A percentile compares a stretch with the other conserved stretches of the same genome.
Evolutionary conservation across 2,797 vertebrate species (phyloP).

Genomic region (Falco columbarius): DNA sequence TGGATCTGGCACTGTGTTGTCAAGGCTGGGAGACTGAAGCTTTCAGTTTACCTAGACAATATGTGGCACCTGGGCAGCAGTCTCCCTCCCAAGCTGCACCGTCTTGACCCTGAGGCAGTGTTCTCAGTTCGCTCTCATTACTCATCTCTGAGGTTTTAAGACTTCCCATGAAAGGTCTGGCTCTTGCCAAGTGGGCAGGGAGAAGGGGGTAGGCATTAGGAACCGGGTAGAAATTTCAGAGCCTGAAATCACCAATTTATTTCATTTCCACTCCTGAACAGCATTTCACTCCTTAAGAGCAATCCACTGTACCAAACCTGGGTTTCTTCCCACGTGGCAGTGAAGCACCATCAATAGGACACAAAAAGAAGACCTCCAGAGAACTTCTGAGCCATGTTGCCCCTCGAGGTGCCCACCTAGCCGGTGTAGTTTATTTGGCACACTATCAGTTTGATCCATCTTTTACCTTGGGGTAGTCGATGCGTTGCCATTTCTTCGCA

Average conservation of each 20-base stretch:
- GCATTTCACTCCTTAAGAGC: neutral
- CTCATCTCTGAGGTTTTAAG: neutral
- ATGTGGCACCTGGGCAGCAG: neutral
- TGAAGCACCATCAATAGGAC: neutral
- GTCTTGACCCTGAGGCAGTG: rapidly evolving
- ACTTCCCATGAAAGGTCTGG: neutral
- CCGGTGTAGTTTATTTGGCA: neutral
- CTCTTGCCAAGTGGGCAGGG: neutral
- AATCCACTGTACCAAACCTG: rapidly evolving
- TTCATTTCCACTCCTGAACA: neutral
- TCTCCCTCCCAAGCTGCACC: neutral
- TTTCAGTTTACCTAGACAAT: neutral
- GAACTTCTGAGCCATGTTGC: neutral
- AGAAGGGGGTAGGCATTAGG: neutral
- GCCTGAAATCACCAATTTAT: neutral
- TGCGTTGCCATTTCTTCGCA: neutral
- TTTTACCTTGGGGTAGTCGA: neutral
- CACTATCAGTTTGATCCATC: neutral
- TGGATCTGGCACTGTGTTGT: neutral
- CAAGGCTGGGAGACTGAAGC: neutral
- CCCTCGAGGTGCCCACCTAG: neutral
- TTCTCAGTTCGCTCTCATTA: neutral
- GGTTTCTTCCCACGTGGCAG: neutral
- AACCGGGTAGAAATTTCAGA: neutral
- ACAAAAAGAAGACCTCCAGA: neutral